Conservation (phyloP, 2,113 vertebrate genomes). For the Pluvialis apricaria region DNA sequence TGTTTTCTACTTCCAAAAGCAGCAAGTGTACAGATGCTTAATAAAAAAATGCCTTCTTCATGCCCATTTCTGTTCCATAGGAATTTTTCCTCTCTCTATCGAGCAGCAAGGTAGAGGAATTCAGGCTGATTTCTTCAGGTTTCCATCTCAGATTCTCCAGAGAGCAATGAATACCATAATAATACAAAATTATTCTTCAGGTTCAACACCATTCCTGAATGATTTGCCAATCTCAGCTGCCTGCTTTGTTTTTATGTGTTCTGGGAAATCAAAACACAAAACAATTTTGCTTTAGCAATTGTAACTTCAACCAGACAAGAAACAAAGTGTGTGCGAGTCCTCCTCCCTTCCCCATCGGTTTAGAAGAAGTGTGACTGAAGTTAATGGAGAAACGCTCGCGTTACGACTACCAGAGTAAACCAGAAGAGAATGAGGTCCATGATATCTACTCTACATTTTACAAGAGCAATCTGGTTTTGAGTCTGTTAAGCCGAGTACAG, state of each 20-base stretch:
- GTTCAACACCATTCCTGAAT: neutral
- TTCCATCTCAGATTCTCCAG: neutral
- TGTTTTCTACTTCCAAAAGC: constrained; percentile 6
- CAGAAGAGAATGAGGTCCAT: neutral
- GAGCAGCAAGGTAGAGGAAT: neutral
- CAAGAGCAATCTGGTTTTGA: neutral
- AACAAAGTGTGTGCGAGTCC: accelerated
- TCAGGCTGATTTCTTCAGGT: neutral
- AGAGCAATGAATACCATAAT: neutral
- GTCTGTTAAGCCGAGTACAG: neutral
- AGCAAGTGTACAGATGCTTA: neutral
- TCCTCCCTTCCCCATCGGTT: neutral
- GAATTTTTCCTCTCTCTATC: neutral
- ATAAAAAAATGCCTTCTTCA: neutral
- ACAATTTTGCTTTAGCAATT: neutral
- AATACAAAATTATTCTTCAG: neutral
- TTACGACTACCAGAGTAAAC: neutral
- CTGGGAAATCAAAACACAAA: neutral
- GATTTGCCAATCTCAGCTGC: neutral
- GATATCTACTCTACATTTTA: neutral
- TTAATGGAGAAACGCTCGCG: neutral
- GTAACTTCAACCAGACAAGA: neutral
- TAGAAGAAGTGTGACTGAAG: neutral
- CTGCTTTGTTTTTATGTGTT: neutral
- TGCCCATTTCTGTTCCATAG: neutral